Conservation (phyloP, 2,888 invertebrate species). For the Melinaea marsaeus region DNA sequence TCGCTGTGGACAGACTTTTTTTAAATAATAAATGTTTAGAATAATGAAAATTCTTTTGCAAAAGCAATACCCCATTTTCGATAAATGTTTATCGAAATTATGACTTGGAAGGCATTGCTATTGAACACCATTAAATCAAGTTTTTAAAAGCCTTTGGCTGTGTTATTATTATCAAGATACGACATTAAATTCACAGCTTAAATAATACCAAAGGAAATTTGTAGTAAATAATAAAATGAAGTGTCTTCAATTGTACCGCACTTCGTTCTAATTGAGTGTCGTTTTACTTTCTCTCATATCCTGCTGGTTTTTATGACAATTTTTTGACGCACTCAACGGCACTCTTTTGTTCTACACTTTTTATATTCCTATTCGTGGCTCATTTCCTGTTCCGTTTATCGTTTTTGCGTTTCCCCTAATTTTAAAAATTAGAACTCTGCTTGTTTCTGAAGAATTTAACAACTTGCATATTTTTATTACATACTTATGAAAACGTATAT, state of each 20-base stretch:
- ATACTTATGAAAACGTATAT: too few relatives aligned
- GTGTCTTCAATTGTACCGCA: neutral
- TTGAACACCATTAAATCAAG: neutral
- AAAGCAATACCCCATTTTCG: neutral
- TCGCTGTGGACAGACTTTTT: too few relatives aligned
- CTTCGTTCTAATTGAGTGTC: slow-evolving; percentile 5
- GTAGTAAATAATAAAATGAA: neutral
- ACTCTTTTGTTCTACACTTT: slow-evolving; percentile 53
- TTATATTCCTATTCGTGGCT: slow-evolving; percentile 33
- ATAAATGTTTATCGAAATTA: neutral
- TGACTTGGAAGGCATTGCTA: neutral
- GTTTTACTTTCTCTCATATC: slow-evolving; percentile 9
- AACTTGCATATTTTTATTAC: too few relatives aligned
- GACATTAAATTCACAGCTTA: neutral
- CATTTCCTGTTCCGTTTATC: slow-evolving; percentile 22
- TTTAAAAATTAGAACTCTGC: neutral
- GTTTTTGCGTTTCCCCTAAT: slow-evolving; percentile 10
- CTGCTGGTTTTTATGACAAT: slow-evolving; percentile 10
- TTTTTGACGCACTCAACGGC: slow-evolving; percentile 36
- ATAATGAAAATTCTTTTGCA: neutral
- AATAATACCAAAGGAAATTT: slow-evolving; percentile 2
- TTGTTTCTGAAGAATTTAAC: neutral
- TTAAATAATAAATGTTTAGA: too few relatives aligned
- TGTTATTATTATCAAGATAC: too few relatives aligned
- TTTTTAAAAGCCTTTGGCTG: neutral